Base-by-base conservation (phyloP, 1,140 invertebrate genomes). In the Lethrus apterus region DNA sequence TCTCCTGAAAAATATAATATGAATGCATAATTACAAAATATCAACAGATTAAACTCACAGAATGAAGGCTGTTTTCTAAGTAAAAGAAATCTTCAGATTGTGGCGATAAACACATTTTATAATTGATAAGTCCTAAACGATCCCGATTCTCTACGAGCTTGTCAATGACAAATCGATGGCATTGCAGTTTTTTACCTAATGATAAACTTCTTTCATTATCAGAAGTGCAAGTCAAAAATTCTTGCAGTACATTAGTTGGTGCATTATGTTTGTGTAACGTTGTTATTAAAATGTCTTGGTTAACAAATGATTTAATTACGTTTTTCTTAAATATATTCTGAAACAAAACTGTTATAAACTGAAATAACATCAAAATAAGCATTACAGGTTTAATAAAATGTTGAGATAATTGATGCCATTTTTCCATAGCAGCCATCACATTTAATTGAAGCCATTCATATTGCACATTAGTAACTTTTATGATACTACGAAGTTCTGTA, bases 41-140 rank as follows among this genome's bases (percentile, higher is more conserved):
- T 13, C 23, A 41, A 4, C 5, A 26, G 30, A 44, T 20, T 21
- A 49, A 47, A 62, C 61, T 60, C 56, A 72, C 71, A 7, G 68
- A 64, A 48, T 70, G 63, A 1, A 73, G 54, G 1, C 68, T 69
- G 50, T 72, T 72, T 46, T 74, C 71, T 23, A 71, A 70, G 10
- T 70, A 55, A 44, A 72, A 71, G 47, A 71, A 73, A 47, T 74
- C 72, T 20, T 73, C 68, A 2, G 67, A 71, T 40, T 75, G 70
- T 0, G 68, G 66, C 4, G 55, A 63, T 2, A 75, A 51, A 1
- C 69, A 65, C 58, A 70, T 69, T 46, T 70, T 72, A 50, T 75
- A 75, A 30, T 69, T 66, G 0, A 68, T 66, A 8, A 76, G 57
- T 0, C 65, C 64, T 1, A 56, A 40, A 15, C 72, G 56, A 58